Evolutionary conservation across 2,113 vertebrate genomes (phyloP).

Genomic region (Onychostoma macrolepis): DNA sequence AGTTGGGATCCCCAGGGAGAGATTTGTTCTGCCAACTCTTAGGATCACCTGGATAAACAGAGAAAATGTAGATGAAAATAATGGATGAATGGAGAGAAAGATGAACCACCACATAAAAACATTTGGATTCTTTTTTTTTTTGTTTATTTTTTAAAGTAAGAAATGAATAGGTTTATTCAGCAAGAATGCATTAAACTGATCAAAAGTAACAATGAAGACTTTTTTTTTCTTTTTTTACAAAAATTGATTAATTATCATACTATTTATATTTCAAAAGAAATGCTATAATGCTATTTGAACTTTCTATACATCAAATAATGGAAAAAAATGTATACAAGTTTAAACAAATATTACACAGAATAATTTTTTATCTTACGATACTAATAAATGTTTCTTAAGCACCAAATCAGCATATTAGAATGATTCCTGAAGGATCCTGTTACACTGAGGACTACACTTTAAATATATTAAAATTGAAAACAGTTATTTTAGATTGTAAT

Average conservation of each 20-base stretch:
- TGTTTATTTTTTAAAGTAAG: too few relatives aligned
- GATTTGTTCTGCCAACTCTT: conserved; percentile 99
- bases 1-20: conserved; percentile 97
- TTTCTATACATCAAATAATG: background rate
- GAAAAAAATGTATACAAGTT: background rate
- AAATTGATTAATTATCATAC: background rate
- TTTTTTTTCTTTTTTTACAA: background rate
- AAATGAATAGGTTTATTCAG: background rate
- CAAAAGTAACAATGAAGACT: background rate
- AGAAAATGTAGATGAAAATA: background rate
- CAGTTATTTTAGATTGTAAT: background rate
- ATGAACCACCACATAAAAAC: background rate
- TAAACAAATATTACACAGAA: background rate
- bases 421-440: background rate
- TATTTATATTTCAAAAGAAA: background rate
- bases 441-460: background rate
- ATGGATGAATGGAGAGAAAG: conserved; percentile 57
- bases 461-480: background rate
- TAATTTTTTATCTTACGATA: background rate
- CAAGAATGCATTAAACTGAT: background rate
- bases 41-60: conserved; percentile 87
- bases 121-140: background rate
- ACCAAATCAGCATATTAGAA: background rate
- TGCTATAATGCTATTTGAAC: background rate
- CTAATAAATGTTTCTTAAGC: background rate